These are phyloP conservation scores for Petrophora chlorosata DNA, from an alignment of 2,888 invertebrate genomes.

Conservation along the genomic window DNA sequence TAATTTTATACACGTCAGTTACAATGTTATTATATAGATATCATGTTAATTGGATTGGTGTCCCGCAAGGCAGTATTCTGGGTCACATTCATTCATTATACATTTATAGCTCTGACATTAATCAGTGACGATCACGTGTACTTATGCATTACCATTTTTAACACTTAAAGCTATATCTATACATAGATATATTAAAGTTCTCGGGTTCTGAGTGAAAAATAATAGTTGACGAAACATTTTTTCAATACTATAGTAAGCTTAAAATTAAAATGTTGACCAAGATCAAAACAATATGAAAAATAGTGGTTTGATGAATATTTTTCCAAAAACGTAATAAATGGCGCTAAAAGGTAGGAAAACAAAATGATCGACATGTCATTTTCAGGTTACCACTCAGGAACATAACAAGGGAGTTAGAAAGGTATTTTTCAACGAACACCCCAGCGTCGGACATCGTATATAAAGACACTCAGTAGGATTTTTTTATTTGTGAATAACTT, in stretches of 20 bases:
- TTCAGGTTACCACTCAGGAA: conserved; percentile 40
- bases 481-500: too few species aligned
- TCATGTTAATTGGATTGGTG: conserved; percentile 49
- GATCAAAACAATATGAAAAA: too few species aligned
- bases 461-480: conserved; percentile 9
- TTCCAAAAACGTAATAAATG: conserved; percentile 7
- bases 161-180: conserved; percentile 83
- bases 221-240: background rate
- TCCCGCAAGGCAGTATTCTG: conserved; percentile 59
- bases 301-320: background rate
- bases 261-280: too few species aligned
- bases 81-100: conserved; percentile 48
- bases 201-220: conserved; percentile 61
- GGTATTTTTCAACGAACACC: conserved; percentile 58
- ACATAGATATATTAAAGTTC: conserved; percentile 48
- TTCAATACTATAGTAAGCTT: too few species aligned
- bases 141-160: conserved; percentile 66
- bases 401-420: conserved; percentile 47
- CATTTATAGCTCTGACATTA: conserved; percentile 34
- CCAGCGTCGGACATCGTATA: background rate
- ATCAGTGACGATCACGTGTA: conserved; percentile 54
- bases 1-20: conserved; percentile 42
- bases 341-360: conserved; percentile 25
- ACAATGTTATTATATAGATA: conserved; percentile 35
- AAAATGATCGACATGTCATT: conserved; percentile 40